These are phyloP conservation scores for Mactra quadrangularis DNA, from an alignment of 1,140 invertebrate species.

Conservation along the genomic window DNA sequence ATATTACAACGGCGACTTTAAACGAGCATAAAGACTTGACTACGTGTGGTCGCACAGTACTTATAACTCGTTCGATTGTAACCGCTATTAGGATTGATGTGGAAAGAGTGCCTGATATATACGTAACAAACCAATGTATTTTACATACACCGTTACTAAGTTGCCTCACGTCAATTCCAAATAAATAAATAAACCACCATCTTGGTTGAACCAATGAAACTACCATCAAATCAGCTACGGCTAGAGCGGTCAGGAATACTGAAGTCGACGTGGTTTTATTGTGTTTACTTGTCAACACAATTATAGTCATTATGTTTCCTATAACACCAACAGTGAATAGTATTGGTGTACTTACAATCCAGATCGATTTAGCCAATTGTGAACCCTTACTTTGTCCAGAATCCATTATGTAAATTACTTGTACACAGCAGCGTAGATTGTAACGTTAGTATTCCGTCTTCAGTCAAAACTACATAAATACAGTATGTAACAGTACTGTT, in stretches of 20 bases:
- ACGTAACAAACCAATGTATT: constrained; percentile 58
- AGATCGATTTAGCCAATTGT: background rate
- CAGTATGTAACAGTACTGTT: no score
- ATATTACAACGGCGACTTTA: background rate
- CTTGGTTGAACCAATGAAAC: constrained; percentile 62
- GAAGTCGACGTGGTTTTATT: constrained; percentile 36
- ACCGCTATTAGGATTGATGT: constrained; percentile 66
- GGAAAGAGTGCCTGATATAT: constrained; percentile 54
- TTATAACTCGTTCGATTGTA: constrained; percentile 69
- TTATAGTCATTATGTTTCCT: constrained; percentile 65
- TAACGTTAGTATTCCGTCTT: no score
- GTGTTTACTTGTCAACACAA: constrained; percentile 34
- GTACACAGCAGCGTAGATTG: no score
- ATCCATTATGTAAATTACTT: no score
- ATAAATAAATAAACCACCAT: constrained; percentile 62
- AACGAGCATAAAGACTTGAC: constrained; percentile 53
- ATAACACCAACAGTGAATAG: constrained; percentile 62
- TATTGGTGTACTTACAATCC: constrained; percentile 38
- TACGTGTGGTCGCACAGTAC: constrained; percentile 65
- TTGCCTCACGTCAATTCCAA: constrained; percentile 60
- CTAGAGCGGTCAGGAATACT: constrained; percentile 61
- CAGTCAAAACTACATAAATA: no score
- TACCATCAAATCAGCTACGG: constrained; percentile 61
- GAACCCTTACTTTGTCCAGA: constrained; percentile 1
- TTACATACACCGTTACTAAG: constrained; percentile 58